These are phyloP conservation scores for Orientallactaga bullata DNA, from an alignment of 2,113 vertebrate genomes.

Conservation along the genomic window DNA sequence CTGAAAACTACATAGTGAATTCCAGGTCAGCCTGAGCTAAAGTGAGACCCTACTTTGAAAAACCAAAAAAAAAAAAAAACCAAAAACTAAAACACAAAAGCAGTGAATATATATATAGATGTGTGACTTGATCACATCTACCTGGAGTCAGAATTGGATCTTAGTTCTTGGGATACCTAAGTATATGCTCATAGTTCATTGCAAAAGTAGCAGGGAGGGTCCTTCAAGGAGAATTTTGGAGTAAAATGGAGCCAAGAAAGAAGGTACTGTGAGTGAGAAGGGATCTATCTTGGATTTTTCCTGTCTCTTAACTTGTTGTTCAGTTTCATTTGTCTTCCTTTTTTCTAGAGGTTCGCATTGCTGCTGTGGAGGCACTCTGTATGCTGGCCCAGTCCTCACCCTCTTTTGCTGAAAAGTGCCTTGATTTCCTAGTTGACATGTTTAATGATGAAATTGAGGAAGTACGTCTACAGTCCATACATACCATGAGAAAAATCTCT, in stretches of 20 bases:
- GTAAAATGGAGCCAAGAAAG: background rate
- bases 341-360: conserved; percentile 94
- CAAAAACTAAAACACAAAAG: too few relatives aligned
- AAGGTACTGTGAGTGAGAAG: background rate
- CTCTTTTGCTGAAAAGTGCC: conserved; percentile 96
- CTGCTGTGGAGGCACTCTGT: conserved; percentile 96
- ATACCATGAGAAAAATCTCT: conserved; percentile 96
- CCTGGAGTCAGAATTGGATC: background rate
- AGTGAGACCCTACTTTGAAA: too few relatives aligned
- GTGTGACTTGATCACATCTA: conserved; percentile 2
- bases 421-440: conserved; percentile 99
- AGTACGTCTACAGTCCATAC: conserved; percentile 97
- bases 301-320: background rate
- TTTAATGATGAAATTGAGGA: conserved; percentile 99
- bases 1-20: too few relatives aligned
- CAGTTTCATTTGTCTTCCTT: background rate
- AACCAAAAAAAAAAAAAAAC: too few relatives aligned
- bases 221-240: background rate
- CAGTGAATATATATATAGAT: background rate
- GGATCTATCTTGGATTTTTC: background rate
- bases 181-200: background rate
- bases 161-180: background rate
- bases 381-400: conserved; percentile 94
- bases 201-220: background rate
- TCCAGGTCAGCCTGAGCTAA: too few relatives aligned